Evolutionary conservation across 2,797 vertebrate genomes (phyloP), one percentile per base, ranked within the genome.

Genomic region (Platyrinchus mystaceus): DNA sequence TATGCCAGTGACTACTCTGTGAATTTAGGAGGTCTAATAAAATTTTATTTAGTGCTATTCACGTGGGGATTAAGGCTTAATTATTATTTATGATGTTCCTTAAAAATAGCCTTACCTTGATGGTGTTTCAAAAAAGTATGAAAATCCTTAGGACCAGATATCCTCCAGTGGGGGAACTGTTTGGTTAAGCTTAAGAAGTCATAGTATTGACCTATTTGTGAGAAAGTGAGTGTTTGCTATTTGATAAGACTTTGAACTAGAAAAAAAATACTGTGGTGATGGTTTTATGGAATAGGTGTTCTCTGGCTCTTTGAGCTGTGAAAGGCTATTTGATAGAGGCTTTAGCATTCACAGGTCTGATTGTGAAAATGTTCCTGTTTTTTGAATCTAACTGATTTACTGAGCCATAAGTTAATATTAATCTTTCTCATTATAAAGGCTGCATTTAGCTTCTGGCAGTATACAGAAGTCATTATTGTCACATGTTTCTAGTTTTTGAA

Each of bases 401-500:
- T 93, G n/a, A n/a, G 74, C 55, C 10, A 9, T 66, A 83, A 68
- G 49, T 93, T 86, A 85, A 46, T 95, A 85, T 87, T 95, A 94
- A 91, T 89, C 67, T 94, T 94, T 93, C 43, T 91, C 41, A 77
- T 95, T 95, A 58, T 89, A 87, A 92, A 83, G 20, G 23, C 63
- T 92, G n/a, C 32, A 46, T 94, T 96, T 91, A 93, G 76, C 95
- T 96, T 78, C 96, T 96, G 92, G 87, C 89, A 89, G 68, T 94
- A 52, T 86, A 90, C 87, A 93, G 74, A 91, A 95, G 64, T 96
- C 62, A 74, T 77, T 93, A 62, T 84, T 89, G 71, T 97, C 96
- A 96, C 93, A 91, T 95, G 95, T 94, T 96, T 97, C 91, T 96
- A 93, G 96, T 97, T 97, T 97, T 87, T 92, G 91, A 95, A 97